Evolutionary conservation across 2,797 vertebrate genomes (phyloP), one percentile per base, ranked within the genome.

Genomic region (Cygnus olor): DNA sequence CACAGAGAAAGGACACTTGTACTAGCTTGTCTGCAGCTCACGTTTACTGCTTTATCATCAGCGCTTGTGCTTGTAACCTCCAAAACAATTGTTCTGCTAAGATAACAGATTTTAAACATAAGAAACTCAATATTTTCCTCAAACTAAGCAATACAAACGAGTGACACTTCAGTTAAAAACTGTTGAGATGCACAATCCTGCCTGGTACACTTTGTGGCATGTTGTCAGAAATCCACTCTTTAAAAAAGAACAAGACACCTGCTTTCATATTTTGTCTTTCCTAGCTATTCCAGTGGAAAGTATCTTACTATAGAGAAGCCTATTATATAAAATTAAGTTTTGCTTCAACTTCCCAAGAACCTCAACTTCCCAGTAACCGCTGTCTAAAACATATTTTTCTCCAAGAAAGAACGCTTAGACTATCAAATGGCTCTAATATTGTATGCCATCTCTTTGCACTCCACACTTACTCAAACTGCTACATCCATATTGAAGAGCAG

Each of bases 351-450:
- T 77, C 36, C 34, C 19, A 38, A 80, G 53, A 91, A 65, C 20
- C 2, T 3, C 2, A 78, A 45, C 17, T 44, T 28, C 45, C 22
- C 0, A 0, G 3, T 47, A 77, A 77, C 5, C 68, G 14, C n/a
- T 57, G 25, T 28, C 11, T 42, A 73, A 53, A 84, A 57, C 32
- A 71, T 6, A 34, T 24, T 85, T 44, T 70, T 78, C 47, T 65
- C 25, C 14, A 51, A 76, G 24, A 80, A 25, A 53, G 12, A 77
- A n/a, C 11, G 6, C 16, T 64, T 34, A 30, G 21, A 42, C 47
- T 49, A 84, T 45, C 42, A 30, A 66, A 85, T 9, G 72, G 20
- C 27, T 82, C 44, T 63, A 53, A 80, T 18, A 80, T 9, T 47
- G 45, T 24, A 64, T 11, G 16, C 8, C 64, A 89, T 10, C 51